Conservation (phyloP, 2,797 vertebrate species). For the Momotus momota region DNA sequence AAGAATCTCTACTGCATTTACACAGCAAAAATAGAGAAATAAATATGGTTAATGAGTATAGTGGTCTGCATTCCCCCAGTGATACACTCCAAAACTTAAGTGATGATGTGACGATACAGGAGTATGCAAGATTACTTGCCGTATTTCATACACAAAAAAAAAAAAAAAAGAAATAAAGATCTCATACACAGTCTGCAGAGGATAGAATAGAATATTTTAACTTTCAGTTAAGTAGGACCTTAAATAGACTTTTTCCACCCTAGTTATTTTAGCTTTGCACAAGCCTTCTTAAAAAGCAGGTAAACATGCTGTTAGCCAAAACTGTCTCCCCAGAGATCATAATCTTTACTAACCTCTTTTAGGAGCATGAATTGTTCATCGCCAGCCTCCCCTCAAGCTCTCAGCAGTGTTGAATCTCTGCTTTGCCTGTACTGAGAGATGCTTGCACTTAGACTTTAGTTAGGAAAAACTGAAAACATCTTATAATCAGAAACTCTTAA, state of each 20-base stretch:
- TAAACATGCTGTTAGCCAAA: not conserved
- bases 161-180: not conserved
- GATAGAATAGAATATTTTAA: not conserved
- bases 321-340: not conserved
- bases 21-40: not conserved
- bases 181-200: not conserved
- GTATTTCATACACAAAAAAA: not conserved
- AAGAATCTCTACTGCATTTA: not conserved
- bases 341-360: not conserved
- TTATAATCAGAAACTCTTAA: not conserved
- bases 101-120: not conserved
- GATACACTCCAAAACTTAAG: not conserved
- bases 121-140: not conserved
- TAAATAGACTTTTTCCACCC: not conserved
- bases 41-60: not conserved
- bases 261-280: not conserved
- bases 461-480: not conserved
- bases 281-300: not conserved
- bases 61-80: not conserved
- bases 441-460: not conserved
- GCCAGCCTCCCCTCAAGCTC: not conserved
- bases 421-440: not conserved
- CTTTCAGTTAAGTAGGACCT: not conserved
- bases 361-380: not conserved
- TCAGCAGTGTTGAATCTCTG: not conserved